Evolutionary conservation across 2,113 vertebrate genomes (phyloP), one percentile per base, ranked within the genome.

Genomic region (Trematocara macrostoma): DNA sequence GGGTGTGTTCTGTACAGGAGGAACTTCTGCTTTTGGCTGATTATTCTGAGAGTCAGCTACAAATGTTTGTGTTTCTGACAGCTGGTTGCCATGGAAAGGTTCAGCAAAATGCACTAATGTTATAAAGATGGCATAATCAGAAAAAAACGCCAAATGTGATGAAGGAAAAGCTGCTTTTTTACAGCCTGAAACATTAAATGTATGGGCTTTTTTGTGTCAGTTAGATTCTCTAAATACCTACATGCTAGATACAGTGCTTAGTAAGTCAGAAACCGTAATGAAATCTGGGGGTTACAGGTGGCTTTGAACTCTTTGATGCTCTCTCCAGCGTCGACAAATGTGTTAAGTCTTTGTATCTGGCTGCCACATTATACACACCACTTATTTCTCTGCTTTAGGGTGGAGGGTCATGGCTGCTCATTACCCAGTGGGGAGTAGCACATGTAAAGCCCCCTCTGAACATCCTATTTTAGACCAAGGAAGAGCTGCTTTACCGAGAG

Each of bases 1-100:
- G 10, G 14, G 42, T 12, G 16, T 55, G 69, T 55, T 79, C 11
- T 71, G 42, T 51, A 67, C 26, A 20, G 26, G 79, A 81, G 79
- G 71, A 85, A 86, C 86, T 87, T 84, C 78, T 86, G 83, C 87
- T 38, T 87, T 51, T 59, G 31, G 57, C 71, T 71, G 81, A 80
- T 86, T 84, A 34, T 1, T 71, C 31, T 59, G 5, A 23, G 31
- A 52, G 47, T 29, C 47, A 4, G 16, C 38, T 10, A n/a, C 47
- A 52, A 49, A 23, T 45, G 51, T 76, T 76, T 49, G 26, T 31
- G 26, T 51, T 76, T 76, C 71, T n/a, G 18, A n/a, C 26, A 31
- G 15, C 10, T 49, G 71, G 16, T 51, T 76, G 45, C 26, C 45
- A 76, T 51, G 71, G 71, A 34, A 76, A 34, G 20, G 11, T 76